Evolutionary conservation across 2,797 vertebrate species (phyloP).

Genomic region (Gymnothorax javanicus): DNA sequence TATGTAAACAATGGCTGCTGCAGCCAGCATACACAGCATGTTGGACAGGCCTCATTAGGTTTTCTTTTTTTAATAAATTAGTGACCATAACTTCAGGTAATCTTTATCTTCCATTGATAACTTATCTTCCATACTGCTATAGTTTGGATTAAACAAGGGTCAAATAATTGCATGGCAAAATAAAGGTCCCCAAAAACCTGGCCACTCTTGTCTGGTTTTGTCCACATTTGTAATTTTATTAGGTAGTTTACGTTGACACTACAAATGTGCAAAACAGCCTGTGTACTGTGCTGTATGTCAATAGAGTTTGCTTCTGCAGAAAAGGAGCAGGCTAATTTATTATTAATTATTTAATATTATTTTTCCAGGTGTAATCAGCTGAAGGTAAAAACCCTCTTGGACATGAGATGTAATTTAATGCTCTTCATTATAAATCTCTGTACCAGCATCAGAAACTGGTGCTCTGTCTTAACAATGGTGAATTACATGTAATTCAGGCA

Average conservation of each 20-base stretch:
- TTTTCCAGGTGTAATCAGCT: constrained; percentile 40
- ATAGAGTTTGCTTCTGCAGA: constrained; percentile 38
- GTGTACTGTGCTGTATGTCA: constrained; percentile 28
- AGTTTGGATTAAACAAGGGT: background rate
- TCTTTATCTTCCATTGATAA: no score
- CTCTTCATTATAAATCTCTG: constrained; percentile 46
- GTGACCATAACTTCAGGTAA: no score
- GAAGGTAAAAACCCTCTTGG: constrained; percentile 22
- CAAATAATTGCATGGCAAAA: background rate
- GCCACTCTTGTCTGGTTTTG: background rate
- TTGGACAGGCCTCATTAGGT: no score
- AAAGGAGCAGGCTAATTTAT: constrained; percentile 51
- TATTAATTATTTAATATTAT: constrained; percentile 51
- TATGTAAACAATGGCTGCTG: no score
- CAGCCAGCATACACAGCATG: no score
- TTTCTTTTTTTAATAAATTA: no score
- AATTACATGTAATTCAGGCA: constrained; percentile 33
- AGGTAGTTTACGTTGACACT: background rate
- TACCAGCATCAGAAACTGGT: constrained; percentile 34
- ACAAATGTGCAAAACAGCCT: constrained; percentile 12
- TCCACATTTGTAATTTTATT: background rate
- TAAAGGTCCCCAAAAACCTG: background rate
- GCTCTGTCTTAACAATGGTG: constrained; percentile 43
- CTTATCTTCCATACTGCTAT: no score
- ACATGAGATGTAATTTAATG: constrained; percentile 47